Evolutionary conservation across 2,797 vertebrate species (phyloP), one percentile per base, ranked within the genome.

Genomic region (Pelobates cultripes): DNA sequence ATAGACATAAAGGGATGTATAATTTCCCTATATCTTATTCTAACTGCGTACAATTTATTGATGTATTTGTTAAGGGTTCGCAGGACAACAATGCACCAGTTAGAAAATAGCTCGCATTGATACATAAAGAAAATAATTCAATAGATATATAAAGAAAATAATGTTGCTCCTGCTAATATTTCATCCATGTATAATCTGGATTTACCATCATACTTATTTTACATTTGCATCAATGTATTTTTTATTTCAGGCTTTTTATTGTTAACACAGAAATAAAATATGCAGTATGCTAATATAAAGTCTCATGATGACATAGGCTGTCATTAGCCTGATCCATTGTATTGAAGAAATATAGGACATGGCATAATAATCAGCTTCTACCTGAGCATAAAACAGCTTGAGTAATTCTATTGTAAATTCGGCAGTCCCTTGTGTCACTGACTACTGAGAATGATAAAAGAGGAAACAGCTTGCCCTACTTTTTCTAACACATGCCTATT

Each of bases 391-490:
- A 43, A 68, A 13, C 41, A 68, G 66, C 10, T 68, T 42, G 66
- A 68, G 40, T 42, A 68, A 66, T 66, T 15, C 12, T 42, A 68
- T 43, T 43, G 7, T 4, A 68, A 68, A 68, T 68, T 68, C 3
- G 2, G 6, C 66, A 42, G 66, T 68, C 41, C 66, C 66, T 68
- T 68, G 41, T 68, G 66, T 68, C 40, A 68, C 41, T 68, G 28
- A 43, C 40, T 68, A 42, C 12, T 10, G 40, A 43, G 41, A 68
- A 68, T 12, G 55, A 57, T 68, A 68, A 68, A 68, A 42, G 28
- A 68, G 66, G 66, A 68, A 40, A 10, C 28, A 43, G 66, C 17
- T 68, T 68, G 66, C 66, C 66, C 66, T 68, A 68, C 41, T 57
- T 68, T 68, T 41, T 42, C 6, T 68, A 42, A 4, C 28, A 43